A percentile compares a stretch with the other conserved stretches of the same genome.
Evolutionary conservation across 2,888 invertebrate genomes (phyloP).

Genomic region (Disparrhopalites patrizii): DNA sequence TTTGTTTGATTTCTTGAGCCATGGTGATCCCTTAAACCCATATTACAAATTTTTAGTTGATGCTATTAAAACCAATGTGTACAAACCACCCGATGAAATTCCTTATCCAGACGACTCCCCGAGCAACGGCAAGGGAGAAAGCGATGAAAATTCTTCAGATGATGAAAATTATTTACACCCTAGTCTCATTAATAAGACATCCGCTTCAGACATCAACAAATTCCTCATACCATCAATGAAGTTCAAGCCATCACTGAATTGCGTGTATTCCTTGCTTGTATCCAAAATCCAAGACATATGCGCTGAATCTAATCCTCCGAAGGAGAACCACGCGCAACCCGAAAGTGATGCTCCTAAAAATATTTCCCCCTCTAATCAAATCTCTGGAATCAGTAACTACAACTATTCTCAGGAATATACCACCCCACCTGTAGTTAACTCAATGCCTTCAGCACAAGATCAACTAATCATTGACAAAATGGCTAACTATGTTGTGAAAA

Average conservation of each 20-base stretch:
- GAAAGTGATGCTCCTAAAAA: neutral
- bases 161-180: constrained; percentile 72
- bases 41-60: constrained; percentile 71
- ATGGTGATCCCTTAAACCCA: constrained; percentile 74
- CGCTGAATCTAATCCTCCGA: neutral
- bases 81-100: constrained; percentile 53
- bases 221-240: constrained; percentile 12
- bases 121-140: constrained; percentile 5
- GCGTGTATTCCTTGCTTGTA: constrained; percentile 81
- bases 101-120: constrained; percentile 35
- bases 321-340: neutral
- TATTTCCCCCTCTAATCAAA: neutral
- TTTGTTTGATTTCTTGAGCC: constrained; percentile 89
- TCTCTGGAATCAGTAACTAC: neutral
- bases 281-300: constrained; percentile 70
- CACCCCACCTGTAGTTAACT: constrained; percentile 19
- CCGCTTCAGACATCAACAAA: constrained; percentile 54
- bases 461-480: constrained; percentile 91
- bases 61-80: constrained; percentile 66
- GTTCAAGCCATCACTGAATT: constrained; percentile 51
- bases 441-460: constrained; percentile 72
- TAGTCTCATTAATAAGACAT: constrained; percentile 63
- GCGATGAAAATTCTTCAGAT: constrained; percentile 49
- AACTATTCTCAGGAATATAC: neutral
- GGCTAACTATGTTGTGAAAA: constrained; percentile 92